Conservation (phyloP, 2,113 vertebrate genomes). For the Rhynchomys soricoides region DNA sequence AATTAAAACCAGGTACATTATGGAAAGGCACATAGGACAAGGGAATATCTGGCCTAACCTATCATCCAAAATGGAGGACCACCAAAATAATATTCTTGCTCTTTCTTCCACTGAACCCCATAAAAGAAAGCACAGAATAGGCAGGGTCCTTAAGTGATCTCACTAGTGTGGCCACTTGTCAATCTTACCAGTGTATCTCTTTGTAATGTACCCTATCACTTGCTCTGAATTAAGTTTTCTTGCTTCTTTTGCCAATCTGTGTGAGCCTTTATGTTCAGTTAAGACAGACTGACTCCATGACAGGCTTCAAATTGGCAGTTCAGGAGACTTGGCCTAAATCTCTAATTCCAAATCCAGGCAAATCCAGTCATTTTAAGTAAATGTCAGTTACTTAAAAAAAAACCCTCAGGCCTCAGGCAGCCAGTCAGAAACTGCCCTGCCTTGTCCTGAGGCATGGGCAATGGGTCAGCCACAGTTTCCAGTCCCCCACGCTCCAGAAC, state of each 20-base stretch:
- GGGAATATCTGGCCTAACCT: neutral
- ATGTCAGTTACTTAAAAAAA: too few species aligned
- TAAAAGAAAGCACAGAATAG: neutral
- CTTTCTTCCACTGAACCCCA: neutral
- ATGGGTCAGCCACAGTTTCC: too few species aligned
- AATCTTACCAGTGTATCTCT: neutral
- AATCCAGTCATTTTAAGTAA: too few species aligned
- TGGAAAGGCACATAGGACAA: neutral
- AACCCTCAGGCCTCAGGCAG: too few species aligned
- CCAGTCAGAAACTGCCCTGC: too few species aligned
- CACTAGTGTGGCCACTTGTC: neutral
- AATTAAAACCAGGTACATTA: neutral
- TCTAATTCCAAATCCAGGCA: too few species aligned
- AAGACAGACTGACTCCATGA: neutral
- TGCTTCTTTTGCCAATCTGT: neutral
- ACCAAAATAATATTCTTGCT: neutral
- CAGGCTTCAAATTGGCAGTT: too few species aligned
- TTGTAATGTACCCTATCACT: neutral
- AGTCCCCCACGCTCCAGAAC: too few species aligned
- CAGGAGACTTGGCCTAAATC: too few species aligned
- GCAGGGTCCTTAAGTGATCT: neutral
- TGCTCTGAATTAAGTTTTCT: neutral
- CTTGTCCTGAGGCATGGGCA: too few species aligned
- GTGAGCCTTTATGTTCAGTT: neutral
- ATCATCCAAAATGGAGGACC: neutral